Evolutionary conservation across 2,113 vertebrate species (phyloP), one percentile per base, ranked within the genome.

Genomic region (Apaloderma vittatum): DNA sequence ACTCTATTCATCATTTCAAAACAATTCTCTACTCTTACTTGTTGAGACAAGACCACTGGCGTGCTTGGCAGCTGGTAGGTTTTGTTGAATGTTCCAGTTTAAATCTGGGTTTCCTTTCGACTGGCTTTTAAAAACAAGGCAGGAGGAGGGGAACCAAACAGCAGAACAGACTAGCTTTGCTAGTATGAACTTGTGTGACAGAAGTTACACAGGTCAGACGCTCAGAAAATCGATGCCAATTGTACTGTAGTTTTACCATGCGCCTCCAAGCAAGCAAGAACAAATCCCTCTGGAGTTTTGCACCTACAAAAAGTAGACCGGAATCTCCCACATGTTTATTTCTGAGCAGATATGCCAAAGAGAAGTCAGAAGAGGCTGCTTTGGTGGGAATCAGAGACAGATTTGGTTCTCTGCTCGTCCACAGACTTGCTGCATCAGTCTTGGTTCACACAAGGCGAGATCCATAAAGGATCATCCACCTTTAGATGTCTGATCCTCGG

Each of bases 1-100:
- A 93, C 70, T 71, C 84, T 78, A 46, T 24, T 89, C 83, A 75
- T 85, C 3, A 63, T 81, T 81, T 89, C 83, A 87, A 95, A 96
- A 94, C 84, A 96, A 65, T 86, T 63, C 86, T 89, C 86, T 67
- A 36, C 84, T 85, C 76, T 94, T 55, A 84, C 86, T 93, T 94
- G 89, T 57, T 83, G 70, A 94, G 93, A 93, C 80, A 96, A 95
- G 94, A 89, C 61, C 89, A 86, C 76, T 78, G 80, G 84, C 52
- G 91, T 52, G 86, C 40, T 87, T 91, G 86, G 95, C 80, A 84
- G 93, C 61, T 67, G 65, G 29, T 6, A 72, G 29, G 76, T 81
- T 93, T 93, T 95, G 89, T 91, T 94, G 90, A 95, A 87, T 85
- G 89, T 93, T 96, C 93, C 73, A 84, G 73, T 67, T 91, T 74